Percentiles rank a stretch among this genome's conserved stretches.
phyloP scores from a whole-genome alignment of 2,888 invertebrate species.

The Macrophya annulata region DNA sequence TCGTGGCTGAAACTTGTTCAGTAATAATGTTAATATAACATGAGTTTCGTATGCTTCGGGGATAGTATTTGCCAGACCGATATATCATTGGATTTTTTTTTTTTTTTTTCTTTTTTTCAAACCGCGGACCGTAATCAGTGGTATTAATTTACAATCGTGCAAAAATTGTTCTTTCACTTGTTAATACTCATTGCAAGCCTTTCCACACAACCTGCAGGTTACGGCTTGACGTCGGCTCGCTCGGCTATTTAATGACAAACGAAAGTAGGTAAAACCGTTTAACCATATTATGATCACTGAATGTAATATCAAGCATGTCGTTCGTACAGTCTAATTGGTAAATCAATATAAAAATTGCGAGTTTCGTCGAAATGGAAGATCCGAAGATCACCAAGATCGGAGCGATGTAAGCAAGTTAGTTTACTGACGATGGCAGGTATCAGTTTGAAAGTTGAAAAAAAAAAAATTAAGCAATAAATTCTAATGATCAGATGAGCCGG shows the following conservation, averaged over 20 bases:
- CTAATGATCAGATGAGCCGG: slow-evolving; percentile 3
- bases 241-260: slow-evolving; percentile 52
- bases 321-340: not conserved
- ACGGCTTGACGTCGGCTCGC: slow-evolving; percentile 38
- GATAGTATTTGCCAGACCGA: slow-evolving; percentile 41
- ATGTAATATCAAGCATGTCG: slow-evolving; percentile 33
- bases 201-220: slow-evolving; percentile 34
- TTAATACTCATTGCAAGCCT: slow-evolving; percentile 32
- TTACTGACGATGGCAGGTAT: not conserved
- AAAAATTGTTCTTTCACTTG: slow-evolving; percentile 50
- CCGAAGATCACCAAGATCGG: not conserved
- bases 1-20: slow-evolving; percentile 40
- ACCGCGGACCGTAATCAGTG: slow-evolving; percentile 35
- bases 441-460: not conserved
- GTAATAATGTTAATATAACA: slow-evolving; percentile 46
- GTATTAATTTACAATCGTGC: slow-evolving; percentile 55
- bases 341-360: slow-evolving; percentile 6
- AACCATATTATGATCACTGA: slow-evolving; percentile 44
- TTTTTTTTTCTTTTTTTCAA: not conserved
- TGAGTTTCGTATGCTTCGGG: slow-evolving; percentile 45
- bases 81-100: slow-evolving; percentile 54
- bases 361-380: not conserved
- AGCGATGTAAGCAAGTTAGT: not conserved
- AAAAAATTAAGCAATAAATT: not conserved
- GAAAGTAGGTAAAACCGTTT: slow-evolving; percentile 56